Evolutionary conservation across 2,888 invertebrate species (phyloP).

Genomic region (Tortrix viridana): DNA sequence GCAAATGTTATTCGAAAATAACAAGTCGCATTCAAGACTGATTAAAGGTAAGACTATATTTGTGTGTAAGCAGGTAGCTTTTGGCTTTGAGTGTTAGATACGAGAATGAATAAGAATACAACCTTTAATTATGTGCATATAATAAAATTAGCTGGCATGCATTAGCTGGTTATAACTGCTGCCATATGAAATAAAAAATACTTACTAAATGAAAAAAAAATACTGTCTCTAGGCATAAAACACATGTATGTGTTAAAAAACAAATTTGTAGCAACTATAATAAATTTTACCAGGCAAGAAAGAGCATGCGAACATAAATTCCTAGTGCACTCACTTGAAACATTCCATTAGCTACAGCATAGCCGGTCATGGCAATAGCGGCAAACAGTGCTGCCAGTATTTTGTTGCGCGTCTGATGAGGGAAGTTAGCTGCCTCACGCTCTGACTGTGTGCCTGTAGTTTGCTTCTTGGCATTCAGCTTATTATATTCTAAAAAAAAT

Average conservation of each 20-base stretch:
- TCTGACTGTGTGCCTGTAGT: slow-evolving; percentile 78
- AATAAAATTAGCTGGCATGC: not conserved
- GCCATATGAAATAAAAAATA: too few relatives aligned
- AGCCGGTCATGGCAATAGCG: slow-evolving; percentile 88
- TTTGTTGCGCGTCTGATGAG: slow-evolving; percentile 87
- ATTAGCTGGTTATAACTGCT: too few relatives aligned
- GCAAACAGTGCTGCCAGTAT: slow-evolving; percentile 87
- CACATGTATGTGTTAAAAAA: too few relatives aligned
- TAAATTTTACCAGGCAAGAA: not conserved
- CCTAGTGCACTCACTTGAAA: slow-evolving; percentile 78
- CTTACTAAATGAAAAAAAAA: too few relatives aligned
- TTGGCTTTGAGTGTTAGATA: slow-evolving; percentile 39
- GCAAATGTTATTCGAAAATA: slow-evolving; percentile 26
- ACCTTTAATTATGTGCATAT: slow-evolving; percentile 44
- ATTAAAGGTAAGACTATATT: not conserved
- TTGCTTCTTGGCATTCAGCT: slow-evolving; percentile 69
- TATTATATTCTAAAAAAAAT: slow-evolving; percentile 69
- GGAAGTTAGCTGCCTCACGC: slow-evolving; percentile 85
- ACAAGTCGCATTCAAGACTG: not conserved
- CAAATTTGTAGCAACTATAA: not conserved
- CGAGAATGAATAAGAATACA: slow-evolving; percentile 76
- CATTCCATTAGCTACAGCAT: slow-evolving; percentile 87
- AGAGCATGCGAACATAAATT: not conserved
- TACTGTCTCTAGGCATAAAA: not conserved
- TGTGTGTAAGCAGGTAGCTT: slow-evolving; percentile 3